Percentiles rank a stretch among this genome's conserved stretches.
Conservation (phyloP, 2,888 invertebrate species). For the Melipona bicolor region DNA sequence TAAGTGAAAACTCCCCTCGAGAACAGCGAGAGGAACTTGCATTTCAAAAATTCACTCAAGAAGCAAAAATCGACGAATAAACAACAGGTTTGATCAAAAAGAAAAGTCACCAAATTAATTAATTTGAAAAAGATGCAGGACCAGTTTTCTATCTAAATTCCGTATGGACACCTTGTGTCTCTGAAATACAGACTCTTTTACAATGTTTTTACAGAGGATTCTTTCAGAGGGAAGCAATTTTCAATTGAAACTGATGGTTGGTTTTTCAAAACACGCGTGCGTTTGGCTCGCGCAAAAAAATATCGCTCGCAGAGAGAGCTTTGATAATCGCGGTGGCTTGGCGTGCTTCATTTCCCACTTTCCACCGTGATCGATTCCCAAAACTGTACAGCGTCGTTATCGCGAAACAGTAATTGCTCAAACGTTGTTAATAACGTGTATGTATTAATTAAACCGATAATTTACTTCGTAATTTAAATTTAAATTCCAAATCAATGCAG, state of each 20-base stretch:
- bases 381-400: neutral
- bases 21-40: too few relatives aligned
- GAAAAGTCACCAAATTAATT: too few relatives aligned
- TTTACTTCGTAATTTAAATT: neutral
- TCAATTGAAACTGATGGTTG: neutral
- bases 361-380: neutral
- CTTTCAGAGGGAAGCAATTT: neutral
- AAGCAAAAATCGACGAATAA: too few relatives aligned
- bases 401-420: too few relatives aligned
- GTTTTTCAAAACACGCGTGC: too few relatives aligned
- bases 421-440: neutral
- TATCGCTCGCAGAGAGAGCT: too few relatives aligned
- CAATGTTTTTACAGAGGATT: too few relatives aligned
- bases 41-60: too few relatives aligned
- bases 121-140: neutral
- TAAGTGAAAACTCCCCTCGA: too few relatives aligned
- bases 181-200: neutral
- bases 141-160: neutral
- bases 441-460: neutral
- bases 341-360: neutral
- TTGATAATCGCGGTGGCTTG: too few relatives aligned
- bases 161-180: neutral
- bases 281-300: too few relatives aligned
- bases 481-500: neutral
- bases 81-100: too few relatives aligned